Percentiles rank a stretch among this genome's conserved stretches.
phyloP scores from a whole-genome alignment of 2,888 invertebrate genomes.

The Hecatera dysodea region DNA sequence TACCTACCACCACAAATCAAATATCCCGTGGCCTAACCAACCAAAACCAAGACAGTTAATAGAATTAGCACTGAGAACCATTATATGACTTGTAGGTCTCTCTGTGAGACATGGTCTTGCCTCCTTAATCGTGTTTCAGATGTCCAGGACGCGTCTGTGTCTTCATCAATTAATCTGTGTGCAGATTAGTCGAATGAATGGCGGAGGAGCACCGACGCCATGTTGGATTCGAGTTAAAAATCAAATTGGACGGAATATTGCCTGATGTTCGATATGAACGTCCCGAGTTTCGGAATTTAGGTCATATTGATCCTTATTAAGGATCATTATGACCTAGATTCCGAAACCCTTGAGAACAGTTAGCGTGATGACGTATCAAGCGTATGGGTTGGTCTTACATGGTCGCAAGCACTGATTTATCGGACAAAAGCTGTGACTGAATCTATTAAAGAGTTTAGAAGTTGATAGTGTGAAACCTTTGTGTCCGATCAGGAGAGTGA shows the following conservation, averaged over 20 bases:
- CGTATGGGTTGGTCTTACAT: too few relatives aligned
- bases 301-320: too few relatives aligned
- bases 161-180: constrained; percentile 59
- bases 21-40: neutral
- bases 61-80: constrained; percentile 28
- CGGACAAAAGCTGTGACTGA: too few relatives aligned
- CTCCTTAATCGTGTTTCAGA: constrained; percentile 53
- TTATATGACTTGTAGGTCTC: constrained; percentile 7
- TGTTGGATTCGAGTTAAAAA: constrained; percentile 38
- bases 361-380: too few relatives aligned
- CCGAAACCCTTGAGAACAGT: too few relatives aligned
- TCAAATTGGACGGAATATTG: constrained; percentile 3
- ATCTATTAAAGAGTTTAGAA: too few relatives aligned
- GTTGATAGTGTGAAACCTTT: too few relatives aligned
- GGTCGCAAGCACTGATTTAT: too few relatives aligned
- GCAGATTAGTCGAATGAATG: constrained; percentile 55
- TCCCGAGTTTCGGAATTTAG: too few relatives aligned
- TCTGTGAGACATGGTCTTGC: constrained; percentile 6
- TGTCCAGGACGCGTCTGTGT: constrained; percentile 46
- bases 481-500: too few relatives aligned
- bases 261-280: too few relatives aligned
- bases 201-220: constrained; percentile 32
- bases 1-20: neutral
- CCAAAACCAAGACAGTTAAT: constrained; percentile 20
- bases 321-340: too few relatives aligned